Evolutionary conservation across 2,888 invertebrate species (phyloP).

Genomic region (Meteorus colon): DNA sequence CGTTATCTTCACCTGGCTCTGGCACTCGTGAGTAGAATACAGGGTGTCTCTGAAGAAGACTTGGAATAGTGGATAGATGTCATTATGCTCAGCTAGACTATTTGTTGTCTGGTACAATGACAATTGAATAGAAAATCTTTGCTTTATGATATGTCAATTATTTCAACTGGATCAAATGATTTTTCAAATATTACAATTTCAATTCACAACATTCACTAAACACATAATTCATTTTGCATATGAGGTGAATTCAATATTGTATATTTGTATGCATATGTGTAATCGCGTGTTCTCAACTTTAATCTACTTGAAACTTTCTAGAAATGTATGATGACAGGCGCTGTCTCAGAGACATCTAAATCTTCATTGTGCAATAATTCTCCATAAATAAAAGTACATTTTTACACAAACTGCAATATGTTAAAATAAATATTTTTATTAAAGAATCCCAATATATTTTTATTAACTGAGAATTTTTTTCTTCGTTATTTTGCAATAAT

Average conservation of each 20-base stretch:
- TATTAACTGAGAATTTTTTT: no score
- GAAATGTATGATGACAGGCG: not conserved
- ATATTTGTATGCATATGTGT: conserved; percentile 8
- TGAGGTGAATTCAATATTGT: conserved; percentile 16
- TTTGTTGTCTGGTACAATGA: not conserved
- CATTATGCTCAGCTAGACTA: not conserved
- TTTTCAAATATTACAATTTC: no score
- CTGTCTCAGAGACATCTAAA: conserved; percentile 6
- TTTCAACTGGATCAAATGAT: not conserved
- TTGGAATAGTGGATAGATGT: not conserved
- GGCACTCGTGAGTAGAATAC: conserved; percentile 67
- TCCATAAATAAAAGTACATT: not conserved
- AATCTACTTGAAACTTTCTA: conserved; percentile 17
- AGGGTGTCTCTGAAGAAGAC: conserved; percentile 57
- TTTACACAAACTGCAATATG: not conserved
- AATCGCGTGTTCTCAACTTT: not conserved
- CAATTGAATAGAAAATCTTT: not conserved
- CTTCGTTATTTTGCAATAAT: no score
- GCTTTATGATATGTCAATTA: not conserved
- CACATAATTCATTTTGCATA: not conserved
- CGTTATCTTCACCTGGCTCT: conserved; percentile 73
- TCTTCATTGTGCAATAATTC: not conserved
- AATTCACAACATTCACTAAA: not conserved
- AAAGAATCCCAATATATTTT: not conserved
- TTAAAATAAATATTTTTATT: not conserved